phyloP scores from a whole-genome alignment of 2,888 invertebrate species.

The Melanchra persicariae region DNA sequence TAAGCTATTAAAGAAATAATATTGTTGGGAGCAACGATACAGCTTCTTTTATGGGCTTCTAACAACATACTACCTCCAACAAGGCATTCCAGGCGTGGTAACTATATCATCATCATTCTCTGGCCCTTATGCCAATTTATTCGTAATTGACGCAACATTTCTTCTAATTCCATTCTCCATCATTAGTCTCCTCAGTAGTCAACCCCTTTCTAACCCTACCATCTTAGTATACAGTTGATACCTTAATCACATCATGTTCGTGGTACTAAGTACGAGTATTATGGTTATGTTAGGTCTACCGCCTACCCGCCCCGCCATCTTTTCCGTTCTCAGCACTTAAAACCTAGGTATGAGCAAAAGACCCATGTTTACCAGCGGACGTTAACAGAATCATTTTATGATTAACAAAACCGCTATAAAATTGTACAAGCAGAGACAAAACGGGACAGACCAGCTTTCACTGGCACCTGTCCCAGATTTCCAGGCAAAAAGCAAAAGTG shows the following conservation, averaged over 20 bases:
- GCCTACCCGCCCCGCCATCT: background rate
- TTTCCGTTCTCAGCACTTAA: slow-evolving; percentile 27
- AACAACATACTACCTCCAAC: background rate
- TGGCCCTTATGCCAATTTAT: background rate
- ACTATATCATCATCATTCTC: background rate
- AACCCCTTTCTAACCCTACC: background rate
- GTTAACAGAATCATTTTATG: slow-evolving; percentile 30
- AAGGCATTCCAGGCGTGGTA: background rate
- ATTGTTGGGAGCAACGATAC: background rate
- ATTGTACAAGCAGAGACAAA: slow-evolving; percentile 46
- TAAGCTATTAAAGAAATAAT: slow-evolving; percentile 2
- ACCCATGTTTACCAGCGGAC: slow-evolving; percentile 42
- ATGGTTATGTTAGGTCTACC: too few species aligned
- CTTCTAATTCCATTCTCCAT: too few species aligned
- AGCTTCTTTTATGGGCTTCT: slow-evolving; percentile 1
- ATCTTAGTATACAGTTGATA: background rate
- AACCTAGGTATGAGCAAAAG: slow-evolving; percentile 1
- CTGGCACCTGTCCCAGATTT: slow-evolving; percentile 50
- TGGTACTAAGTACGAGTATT: background rate
- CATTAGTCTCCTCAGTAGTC: background rate
- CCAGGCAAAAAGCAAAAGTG: slow-evolving; percentile 47
- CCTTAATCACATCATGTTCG: background rate
- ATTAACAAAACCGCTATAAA: slow-evolving; percentile 54
- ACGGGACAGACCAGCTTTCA: slow-evolving; percentile 53
- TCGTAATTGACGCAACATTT: background rate